Conservation (phyloP, 2,113 vertebrate species). For the Sebastes fasciatus region DNA sequence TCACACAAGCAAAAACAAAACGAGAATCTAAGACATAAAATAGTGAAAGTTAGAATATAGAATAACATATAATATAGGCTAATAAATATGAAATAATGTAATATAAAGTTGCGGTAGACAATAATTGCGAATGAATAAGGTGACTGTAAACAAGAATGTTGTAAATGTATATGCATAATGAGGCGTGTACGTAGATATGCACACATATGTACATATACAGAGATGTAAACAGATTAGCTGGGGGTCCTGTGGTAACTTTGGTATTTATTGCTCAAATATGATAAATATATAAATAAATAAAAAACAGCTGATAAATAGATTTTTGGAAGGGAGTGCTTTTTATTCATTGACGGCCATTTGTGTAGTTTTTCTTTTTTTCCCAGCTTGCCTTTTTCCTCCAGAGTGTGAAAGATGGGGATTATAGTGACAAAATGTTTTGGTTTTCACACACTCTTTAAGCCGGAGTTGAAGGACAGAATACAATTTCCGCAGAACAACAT, state of each 20-base stretch:
- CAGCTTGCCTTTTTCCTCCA: background rate
- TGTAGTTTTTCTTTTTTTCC: background rate
- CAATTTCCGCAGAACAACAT: constrained; percentile 7
- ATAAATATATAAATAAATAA: constrained; percentile 42
- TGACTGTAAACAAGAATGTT: no score
- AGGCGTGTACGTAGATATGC: no score
- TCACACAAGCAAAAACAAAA: no score
- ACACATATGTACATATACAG: no score
- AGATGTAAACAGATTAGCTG: background rate
- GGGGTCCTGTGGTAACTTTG: constrained; percentile 13
- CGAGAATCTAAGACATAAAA: no score
- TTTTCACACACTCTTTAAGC: background rate
- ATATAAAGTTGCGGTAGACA: no score
- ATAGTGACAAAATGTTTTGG: background rate
- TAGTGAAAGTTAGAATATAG: no score
- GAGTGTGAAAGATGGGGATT: constrained; percentile 19
- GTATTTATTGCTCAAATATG: constrained; percentile 25
- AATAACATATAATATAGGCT: no score
- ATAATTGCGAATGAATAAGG: no score
- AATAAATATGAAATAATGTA: no score
- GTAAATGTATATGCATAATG: no score
- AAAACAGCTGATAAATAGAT: constrained; percentile 22
- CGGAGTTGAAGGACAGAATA: background rate
- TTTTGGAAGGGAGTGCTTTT: background rate
- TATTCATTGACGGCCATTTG: background rate